These are phyloP conservation scores for Endomychus coccineus DNA, from an alignment of 2,888 invertebrate species.

Conservation along the genomic window DNA sequence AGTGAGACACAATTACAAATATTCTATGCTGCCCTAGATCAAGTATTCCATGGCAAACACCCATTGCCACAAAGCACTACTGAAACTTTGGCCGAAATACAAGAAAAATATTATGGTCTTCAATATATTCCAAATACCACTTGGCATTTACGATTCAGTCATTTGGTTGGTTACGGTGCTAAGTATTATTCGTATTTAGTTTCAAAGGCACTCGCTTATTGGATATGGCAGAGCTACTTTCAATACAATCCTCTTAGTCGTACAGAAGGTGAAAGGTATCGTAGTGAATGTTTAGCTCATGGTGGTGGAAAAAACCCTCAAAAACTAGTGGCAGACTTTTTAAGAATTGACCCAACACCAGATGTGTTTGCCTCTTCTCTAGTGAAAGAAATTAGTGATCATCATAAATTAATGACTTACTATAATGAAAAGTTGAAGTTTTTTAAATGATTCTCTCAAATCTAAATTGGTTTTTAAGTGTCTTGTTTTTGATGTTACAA, in stretches of 20 bases:
- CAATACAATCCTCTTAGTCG: constrained; percentile 68
- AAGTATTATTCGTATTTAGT: constrained; percentile 98
- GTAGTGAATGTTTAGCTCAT: constrained; percentile 69
- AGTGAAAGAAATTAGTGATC: constrained; percentile 61
- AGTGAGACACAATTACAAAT: constrained; percentile 77
- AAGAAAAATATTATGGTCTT: constrained; percentile 75
- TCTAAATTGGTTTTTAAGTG: too few species aligned
- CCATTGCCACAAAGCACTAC: constrained; percentile 55
- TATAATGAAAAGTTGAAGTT: too few species aligned
- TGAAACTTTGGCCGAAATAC: constrained; percentile 66
- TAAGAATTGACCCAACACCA: constrained; percentile 70
- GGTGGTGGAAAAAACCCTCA: constrained; percentile 84
- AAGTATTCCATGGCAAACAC: constrained; percentile 70
- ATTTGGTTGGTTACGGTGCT: constrained; percentile 95
- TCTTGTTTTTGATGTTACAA: too few species aligned
- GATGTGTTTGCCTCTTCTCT: constrained; percentile 72
- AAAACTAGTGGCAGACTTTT: constrained; percentile 68
- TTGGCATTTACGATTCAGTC: constrained; percentile 94
- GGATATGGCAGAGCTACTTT: constrained; percentile 88
- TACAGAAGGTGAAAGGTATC: constrained; percentile 68
- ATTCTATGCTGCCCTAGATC: constrained; percentile 91
- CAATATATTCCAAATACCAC: constrained; percentile 88
- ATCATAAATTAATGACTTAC: too few species aligned
- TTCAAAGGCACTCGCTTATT: constrained; percentile 86
- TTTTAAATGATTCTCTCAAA: too few species aligned